phyloP scores from a whole-genome alignment of 2,888 invertebrate species.

The Dione juno region DNA sequence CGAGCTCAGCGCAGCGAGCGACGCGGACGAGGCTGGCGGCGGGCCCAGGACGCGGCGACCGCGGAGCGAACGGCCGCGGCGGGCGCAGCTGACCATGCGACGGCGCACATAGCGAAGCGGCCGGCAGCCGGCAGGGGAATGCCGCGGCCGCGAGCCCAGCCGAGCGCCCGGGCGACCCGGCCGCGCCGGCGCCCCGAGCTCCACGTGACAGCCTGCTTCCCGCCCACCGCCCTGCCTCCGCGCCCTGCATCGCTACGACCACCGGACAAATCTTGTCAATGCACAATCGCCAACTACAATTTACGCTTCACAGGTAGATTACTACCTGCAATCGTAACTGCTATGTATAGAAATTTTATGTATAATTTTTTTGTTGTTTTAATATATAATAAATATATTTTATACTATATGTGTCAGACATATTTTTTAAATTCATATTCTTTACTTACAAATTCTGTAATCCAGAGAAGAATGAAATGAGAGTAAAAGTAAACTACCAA shows the following conservation, averaged over 20 bases:
- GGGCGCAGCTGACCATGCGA: conserved; percentile 60
- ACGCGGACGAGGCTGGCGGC: conserved; percentile 69
- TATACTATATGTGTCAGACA: too few species aligned
- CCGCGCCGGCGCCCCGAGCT: conserved; percentile 73
- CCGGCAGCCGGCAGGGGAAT: conserved; percentile 74
- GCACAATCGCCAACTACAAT: conserved; percentile 76
- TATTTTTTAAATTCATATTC: too few species aligned
- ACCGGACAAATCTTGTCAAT: conserved; percentile 72
- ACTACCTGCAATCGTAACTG: conserved; percentile 31
- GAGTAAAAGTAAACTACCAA: too few species aligned
- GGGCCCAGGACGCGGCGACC: conserved; percentile 69
- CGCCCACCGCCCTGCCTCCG: conserved; percentile 55
- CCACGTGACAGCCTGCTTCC: conserved; percentile 56
- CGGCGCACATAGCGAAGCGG: conserved; percentile 70
- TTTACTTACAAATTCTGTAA: too few species aligned
- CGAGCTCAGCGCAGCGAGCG: conserved; percentile 68
- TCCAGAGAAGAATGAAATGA: too few species aligned
- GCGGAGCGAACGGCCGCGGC: conserved; percentile 67
- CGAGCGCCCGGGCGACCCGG: conserved; percentile 76
- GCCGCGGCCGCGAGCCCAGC: conserved; percentile 71
- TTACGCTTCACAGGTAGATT: conserved; percentile 57
- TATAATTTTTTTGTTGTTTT: neutral
- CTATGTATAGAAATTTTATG: neutral
- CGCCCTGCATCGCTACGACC: conserved; percentile 51
- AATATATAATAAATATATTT: too few species aligned